Evolutionary conservation across 1,140 invertebrate species (phyloP), one percentile per base, ranked within the genome.

Genomic region (Grapholita molesta): DNA sequence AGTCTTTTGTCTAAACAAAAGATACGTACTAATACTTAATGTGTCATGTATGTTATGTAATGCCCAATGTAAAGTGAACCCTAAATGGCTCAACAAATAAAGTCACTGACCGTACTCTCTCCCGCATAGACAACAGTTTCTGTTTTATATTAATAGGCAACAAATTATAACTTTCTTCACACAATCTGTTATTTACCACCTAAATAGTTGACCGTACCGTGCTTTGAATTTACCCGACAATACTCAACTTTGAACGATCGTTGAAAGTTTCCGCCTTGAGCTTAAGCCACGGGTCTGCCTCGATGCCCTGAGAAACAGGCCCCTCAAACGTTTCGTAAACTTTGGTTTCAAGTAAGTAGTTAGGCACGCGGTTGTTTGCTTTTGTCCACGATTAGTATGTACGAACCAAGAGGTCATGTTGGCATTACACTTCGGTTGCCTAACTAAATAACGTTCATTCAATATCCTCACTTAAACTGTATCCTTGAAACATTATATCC

Each of bases 331-430:
- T 61, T 61, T 32, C 24, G n/a, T 21, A 61, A 61, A 61, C 55
- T 61, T 61, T 28, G 55, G 55, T n/a, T n/a, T n/a, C 55, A 28
- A 61, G 55, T 28, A 61, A 61, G 25, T 61, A 61, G 55, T 61
- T 61, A 30, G 25, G n/a, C 55, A 7, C 25, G n/a, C 55, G 55
- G 12, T 2, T 61, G 55, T 61, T 61, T 61, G 24, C 25, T 61
- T 61, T 61, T 61, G 25, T 61, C 55, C 12, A 15, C 55, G 55
- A 61, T 61, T 61, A 55, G 55, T 61, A 61, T 61, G 55, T 61
- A 61, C 7, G 53, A 25, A 61, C 25, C 25, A 30, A 2, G 55
- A 61, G 55, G 55, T 61, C 55, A 61, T 61, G n/a, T 61, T 61
- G 28, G 32, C n/a, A 30, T 61, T 61, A 61, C 25, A 61, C 24